Evolutionary conservation across 2,888 invertebrate genomes (phyloP).

Genomic region (Cerastis leucographa): DNA sequence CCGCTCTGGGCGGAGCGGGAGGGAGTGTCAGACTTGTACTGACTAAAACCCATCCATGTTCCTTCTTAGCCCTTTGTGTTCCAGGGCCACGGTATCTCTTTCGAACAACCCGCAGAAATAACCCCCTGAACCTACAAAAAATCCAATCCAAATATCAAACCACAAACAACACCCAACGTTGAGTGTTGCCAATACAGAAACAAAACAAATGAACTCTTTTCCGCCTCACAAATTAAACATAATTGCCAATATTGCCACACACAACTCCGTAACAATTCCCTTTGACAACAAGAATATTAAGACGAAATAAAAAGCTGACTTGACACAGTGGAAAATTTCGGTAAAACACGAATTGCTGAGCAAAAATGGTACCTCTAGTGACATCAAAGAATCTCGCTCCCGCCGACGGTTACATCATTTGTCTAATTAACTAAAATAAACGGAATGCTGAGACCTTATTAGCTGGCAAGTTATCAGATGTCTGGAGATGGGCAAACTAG

Average conservation of each 20-base stretch:
- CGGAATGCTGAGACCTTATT: slow-evolving; percentile 31
- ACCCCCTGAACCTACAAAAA: too few relatives aligned
- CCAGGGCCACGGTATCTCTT: too few relatives aligned
- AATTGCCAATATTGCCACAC: slow-evolving; percentile 36
- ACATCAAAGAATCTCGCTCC: slow-evolving; percentile 61
- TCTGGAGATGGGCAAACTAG: slow-evolving; percentile 4
- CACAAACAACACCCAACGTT: not conserved
- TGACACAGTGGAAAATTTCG: slow-evolving; percentile 22
- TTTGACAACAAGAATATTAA: slow-evolving; percentile 45
- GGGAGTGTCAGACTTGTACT: too few relatives aligned
- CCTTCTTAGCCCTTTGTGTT: too few relatives aligned
- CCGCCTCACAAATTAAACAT: not conserved
- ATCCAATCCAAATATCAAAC: not conserved
- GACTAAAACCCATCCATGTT: too few relatives aligned
- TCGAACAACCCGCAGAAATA: too few relatives aligned
- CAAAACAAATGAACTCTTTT: slow-evolving; percentile 18
- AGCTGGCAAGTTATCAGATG: slow-evolving; percentile 30
- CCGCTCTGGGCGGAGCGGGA: too few relatives aligned
- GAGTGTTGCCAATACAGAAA: not conserved
- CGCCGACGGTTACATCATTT: slow-evolving; percentile 49
- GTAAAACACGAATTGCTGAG: slow-evolving; percentile 48
- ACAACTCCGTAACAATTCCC: slow-evolving; percentile 18
- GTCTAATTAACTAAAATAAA: slow-evolving; percentile 65
- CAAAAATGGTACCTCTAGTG: slow-evolving; percentile 58
- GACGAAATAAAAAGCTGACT: slow-evolving; percentile 36